phyloP scores from a whole-genome alignment of 1,140 invertebrate species.

The Drosophila hydei region DNA sequence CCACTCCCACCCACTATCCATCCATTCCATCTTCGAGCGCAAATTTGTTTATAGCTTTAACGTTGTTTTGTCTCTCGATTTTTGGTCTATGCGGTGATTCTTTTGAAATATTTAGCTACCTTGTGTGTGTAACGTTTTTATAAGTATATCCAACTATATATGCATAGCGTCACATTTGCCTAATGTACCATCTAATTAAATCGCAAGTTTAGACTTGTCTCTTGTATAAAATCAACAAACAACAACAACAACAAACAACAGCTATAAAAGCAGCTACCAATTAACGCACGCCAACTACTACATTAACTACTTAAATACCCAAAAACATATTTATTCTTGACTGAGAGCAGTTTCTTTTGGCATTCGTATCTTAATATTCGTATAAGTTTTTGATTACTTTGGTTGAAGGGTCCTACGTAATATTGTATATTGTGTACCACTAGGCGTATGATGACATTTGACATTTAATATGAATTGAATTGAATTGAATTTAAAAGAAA shows the following conservation, averaged over 20 bases:
- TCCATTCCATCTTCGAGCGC: conserved; percentile 44
- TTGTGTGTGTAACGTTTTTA: conserved; percentile 74
- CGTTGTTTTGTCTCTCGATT: conserved; percentile 58
- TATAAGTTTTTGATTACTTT: conserved; percentile 39
- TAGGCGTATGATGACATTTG: conserved; percentile 75
- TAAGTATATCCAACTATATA: conserved; percentile 41
- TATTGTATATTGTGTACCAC: conserved; percentile 70
- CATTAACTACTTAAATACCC: conserved; percentile 6
- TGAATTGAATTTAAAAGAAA: conserved; percentile 7
- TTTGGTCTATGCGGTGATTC: conserved; percentile 53
- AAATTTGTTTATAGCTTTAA: conserved; percentile 74
- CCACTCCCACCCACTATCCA: too few relatives aligned
- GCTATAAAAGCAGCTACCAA: conserved; percentile 44
- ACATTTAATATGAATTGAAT: too few relatives aligned
- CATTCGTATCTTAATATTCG: conserved; percentile 46
- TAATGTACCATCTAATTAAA: conserved; percentile 40
- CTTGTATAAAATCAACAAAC: conserved; percentile 45
- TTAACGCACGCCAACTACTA: conserved; percentile 48
- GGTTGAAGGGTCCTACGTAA: conserved; percentile 57
- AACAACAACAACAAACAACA: conserved; percentile 20
- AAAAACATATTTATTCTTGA: conserved; percentile 45
- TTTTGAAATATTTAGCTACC: conserved; percentile 63
- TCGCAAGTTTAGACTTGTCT: conserved; percentile 50
- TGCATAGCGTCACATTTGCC: conserved; percentile 49
- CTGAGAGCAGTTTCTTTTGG: conserved; percentile 65